These are phyloP conservation scores for Lordiphosa fenestrarum DNA, from an alignment of 2,888 invertebrate species.

Conservation along the genomic window DNA sequence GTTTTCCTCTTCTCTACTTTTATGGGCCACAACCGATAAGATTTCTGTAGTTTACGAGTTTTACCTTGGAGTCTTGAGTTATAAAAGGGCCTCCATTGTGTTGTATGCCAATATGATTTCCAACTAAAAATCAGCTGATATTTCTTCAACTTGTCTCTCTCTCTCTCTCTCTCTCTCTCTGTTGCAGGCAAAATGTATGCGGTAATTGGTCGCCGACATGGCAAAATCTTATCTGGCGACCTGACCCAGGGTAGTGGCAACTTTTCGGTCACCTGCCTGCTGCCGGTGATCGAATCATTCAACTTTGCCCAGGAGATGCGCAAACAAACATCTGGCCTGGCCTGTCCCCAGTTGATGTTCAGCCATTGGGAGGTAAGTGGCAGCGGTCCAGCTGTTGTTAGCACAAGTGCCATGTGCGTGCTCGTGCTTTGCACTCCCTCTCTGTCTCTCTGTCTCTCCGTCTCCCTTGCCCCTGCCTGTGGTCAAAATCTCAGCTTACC, in stretches of 20 bases:
- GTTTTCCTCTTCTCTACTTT: conserved; percentile 2
- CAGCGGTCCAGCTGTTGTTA: conserved; percentile 34
- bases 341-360: conserved; percentile 96
- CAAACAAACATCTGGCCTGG: conserved; percentile 97
- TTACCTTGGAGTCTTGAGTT: conserved; percentile 24
- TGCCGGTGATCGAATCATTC: conserved; percentile 98
- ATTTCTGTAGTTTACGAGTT: conserved; percentile 50
- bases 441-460: conserved; percentile 10
- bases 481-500: conserved; percentile 67
- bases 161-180: background rate
- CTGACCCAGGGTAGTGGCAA: conserved; percentile 94
- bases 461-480: conserved; percentile 6
- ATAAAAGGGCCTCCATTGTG: conserved; percentile 16
- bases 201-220: conserved; percentile 92
- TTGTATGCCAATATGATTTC: conserved; percentile 1
- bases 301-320: conserved; percentile 96
- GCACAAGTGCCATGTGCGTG: conserved; percentile 60
- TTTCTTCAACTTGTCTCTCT: background rate
- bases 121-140: conserved; percentile 12
- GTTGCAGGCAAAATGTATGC: conserved; percentile 92
- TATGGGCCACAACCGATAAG: conserved; percentile 61
- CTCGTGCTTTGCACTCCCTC: conserved; percentile 8
- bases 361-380: conserved; percentile 97
- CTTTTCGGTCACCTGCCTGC: conserved; percentile 92
- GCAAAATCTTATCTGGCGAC: conserved; percentile 93